A percentile compares a stretch with the other conserved stretches of the same genome.
Evolutionary conservation across 2,888 invertebrate species (phyloP).

Genomic region (Malachius bipustulatus): DNA sequence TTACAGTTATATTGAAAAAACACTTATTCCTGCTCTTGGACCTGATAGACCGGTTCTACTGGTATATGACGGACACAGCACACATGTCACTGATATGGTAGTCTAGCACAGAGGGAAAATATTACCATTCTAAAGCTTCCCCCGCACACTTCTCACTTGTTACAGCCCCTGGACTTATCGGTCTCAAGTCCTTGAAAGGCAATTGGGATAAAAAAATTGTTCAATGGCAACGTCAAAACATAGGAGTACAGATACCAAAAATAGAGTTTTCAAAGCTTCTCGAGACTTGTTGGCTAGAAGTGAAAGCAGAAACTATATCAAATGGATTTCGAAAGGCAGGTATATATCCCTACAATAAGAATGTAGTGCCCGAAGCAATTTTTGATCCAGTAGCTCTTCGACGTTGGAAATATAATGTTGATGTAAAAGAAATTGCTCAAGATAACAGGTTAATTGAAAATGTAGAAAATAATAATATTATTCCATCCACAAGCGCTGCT

Average conservation of each 20-base stretch:
- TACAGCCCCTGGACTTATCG: conserved; percentile 24
- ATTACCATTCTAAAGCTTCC: conserved; percentile 26
- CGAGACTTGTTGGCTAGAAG: conserved; percentile 3
- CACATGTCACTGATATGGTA: conserved; percentile 20
- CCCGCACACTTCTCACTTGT: conserved; percentile 23
- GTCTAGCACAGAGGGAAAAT: conserved; percentile 16
- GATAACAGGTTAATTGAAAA: not conserved
- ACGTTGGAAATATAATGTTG: not conserved
- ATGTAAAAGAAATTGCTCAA: not conserved
- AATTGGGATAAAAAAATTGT: conserved; percentile 13
- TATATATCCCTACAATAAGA: not conserved
- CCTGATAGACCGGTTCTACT: conserved; percentile 24
- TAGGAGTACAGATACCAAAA: conserved; percentile 7
- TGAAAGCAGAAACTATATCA: not conserved
- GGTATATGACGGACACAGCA: conserved; percentile 28
- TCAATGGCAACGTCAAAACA: conserved; percentile 4
- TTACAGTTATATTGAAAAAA: conserved; percentile 24
- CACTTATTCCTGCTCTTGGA: conserved; percentile 22
- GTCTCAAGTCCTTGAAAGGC: conserved; percentile 18
- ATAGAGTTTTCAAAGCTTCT: conserved; percentile 9
- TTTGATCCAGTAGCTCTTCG: not conserved
- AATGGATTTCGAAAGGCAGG: not conserved
- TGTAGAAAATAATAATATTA: too few relatives aligned
- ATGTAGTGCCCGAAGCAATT: not conserved
- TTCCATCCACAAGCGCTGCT: too few relatives aligned